Conservation (phyloP, 2,113 vertebrate genomes). For the Melospiza melodia region DNA sequence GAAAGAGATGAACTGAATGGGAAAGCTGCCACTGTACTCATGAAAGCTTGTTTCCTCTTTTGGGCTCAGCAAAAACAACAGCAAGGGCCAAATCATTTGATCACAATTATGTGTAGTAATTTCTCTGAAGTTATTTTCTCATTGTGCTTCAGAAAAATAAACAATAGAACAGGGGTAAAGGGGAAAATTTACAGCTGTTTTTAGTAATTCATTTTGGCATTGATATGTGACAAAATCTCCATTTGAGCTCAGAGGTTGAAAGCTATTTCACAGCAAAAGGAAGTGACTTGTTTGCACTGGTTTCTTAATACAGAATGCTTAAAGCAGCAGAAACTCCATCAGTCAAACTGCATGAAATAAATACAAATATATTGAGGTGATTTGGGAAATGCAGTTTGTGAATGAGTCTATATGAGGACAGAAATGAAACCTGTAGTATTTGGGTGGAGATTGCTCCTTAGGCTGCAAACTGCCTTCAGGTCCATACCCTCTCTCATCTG, state of each 20-base stretch:
- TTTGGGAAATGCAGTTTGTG: background rate
- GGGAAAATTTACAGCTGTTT: background rate
- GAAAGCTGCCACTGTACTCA: background rate
- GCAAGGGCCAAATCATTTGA: background rate
- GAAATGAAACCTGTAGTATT: background rate
- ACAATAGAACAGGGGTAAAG: background rate
- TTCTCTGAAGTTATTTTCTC: conserved; percentile 11
- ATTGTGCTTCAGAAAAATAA: background rate
- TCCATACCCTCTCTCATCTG: background rate
- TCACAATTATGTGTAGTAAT: background rate
- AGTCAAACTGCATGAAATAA: background rate
- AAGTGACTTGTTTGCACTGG: background rate
- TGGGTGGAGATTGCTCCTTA: background rate
- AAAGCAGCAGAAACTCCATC: background rate
- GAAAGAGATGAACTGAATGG: background rate
- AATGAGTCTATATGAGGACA: background rate
- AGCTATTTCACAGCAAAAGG: background rate
- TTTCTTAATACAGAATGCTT: background rate
- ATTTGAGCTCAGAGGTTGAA: background rate
- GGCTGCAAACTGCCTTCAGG: background rate
- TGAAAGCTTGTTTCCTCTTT: background rate
- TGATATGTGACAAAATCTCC: background rate
- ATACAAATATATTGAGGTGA: background rate
- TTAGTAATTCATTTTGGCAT: background rate
- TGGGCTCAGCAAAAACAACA: background rate